Percentiles rank a stretch among this genome's conserved stretches.
Conservation (phyloP, 2,888 invertebrate genomes). For the Tetramorium bicarinatum region DNA sequence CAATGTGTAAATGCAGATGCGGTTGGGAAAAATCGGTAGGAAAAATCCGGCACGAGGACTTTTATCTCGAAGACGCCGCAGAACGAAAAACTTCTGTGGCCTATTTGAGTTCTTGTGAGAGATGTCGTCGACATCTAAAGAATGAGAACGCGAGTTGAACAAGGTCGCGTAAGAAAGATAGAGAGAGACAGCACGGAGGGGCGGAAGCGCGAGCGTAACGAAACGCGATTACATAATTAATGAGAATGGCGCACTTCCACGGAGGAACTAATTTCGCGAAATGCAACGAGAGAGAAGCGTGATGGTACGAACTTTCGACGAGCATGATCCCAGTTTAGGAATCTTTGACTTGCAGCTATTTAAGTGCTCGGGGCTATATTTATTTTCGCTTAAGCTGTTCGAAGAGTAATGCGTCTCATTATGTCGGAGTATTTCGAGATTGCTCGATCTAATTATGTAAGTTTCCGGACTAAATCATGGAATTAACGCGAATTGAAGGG, state of each 20-base stretch:
- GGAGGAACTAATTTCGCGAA: conserved; percentile 52
- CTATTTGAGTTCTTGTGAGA: conserved; percentile 45
- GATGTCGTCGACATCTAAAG: conserved; percentile 35
- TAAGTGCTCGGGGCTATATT: conserved; percentile 45
- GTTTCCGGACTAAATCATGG: conserved; percentile 31
- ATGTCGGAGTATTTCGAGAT: conserved; percentile 24
- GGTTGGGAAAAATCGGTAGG: not conserved
- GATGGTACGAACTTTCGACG: conserved; percentile 46
- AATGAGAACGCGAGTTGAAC: conserved; percentile 46
- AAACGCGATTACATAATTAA: conserved; percentile 73
- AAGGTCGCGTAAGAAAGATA: conserved; percentile 11
- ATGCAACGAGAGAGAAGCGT: conserved; percentile 29
- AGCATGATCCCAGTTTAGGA: conserved; percentile 50
- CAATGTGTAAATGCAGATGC: conserved; percentile 45
- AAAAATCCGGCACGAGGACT: conserved; percentile 25
- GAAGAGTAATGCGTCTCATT: conserved; percentile 40
- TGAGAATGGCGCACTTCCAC: conserved; percentile 51
- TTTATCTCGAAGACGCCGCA: conserved; percentile 32
- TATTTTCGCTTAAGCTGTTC: conserved; percentile 43
- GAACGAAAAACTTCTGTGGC: conserved; percentile 33
- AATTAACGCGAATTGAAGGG: not conserved
- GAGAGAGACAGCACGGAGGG: not conserved
- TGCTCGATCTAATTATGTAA: conserved; percentile 34
- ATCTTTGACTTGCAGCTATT: conserved; percentile 50
- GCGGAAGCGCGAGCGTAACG: conserved; percentile 57